Evolutionary conservation across 2,113 vertebrate species (phyloP), one percentile per base, ranked within the genome.

Genomic region (Heterotis niloticus): DNA sequence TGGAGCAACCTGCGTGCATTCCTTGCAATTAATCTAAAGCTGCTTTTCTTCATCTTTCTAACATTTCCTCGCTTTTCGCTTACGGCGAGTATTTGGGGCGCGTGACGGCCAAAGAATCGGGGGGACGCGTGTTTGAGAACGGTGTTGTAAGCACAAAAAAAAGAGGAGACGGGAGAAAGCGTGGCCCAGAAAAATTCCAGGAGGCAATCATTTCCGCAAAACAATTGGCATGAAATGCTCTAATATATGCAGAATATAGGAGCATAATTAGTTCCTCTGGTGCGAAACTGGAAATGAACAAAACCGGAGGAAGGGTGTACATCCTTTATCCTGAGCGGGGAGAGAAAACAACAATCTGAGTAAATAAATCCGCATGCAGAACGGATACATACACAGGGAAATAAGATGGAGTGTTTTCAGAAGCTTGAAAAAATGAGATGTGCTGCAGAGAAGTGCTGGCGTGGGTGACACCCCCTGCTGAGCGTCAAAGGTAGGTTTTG

Each of bases 251-350:
- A 81, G 60, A 78, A 67, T 83, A 78, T 77, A 75, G 65, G 70
- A 75, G 70, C 52, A 79, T 83, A 84, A 85, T 85, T 84, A 84
- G 84, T 72, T 85, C 83, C 84, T 87, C 78, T 81, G 86, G 81
- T 77, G 83, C 66, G 1, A 83, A 78, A 77, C 24, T 78, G 77
- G 68, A 77, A 64, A 52, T 17, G 68, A 72, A 72, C 18, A 52
- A 13, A 0, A 10, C 72, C 24, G 71, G 72, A 78, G 77, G 81
- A 83, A 78, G 52, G 79, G 62, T 62, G 62, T 59, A 18, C 68
- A 56, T 81, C 66, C 56, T 60, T 79, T 65, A 80, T 78, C 70
- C 76, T 79, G 28, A 59, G 62, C 24, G 56, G 57, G 65, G 29
- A 78, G 34, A 79, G 68, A 78, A 57, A 73, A 82, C 28, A 67